Conservation (phyloP, 1,140 invertebrate species). For the Papilio machaon region DNA sequence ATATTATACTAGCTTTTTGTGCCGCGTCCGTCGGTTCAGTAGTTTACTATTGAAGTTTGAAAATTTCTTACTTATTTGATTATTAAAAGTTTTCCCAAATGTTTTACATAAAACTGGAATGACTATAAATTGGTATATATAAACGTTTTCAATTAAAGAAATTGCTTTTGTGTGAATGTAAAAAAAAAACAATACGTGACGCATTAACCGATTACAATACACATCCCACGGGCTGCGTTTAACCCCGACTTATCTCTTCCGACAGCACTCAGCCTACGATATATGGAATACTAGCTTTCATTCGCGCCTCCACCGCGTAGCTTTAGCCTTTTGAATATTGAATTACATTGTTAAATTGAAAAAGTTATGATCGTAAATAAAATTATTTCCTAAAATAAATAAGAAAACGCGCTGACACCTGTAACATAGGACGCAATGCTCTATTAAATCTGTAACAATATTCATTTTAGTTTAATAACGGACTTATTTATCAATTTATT, state of each 20-base stretch:
- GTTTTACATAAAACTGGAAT: not conserved
- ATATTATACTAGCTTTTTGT: not conserved
- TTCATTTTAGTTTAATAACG: too few relatives aligned
- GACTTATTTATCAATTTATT: too few relatives aligned
- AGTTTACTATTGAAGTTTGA: not conserved
- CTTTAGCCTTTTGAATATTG: too few relatives aligned
- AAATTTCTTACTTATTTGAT: not conserved
- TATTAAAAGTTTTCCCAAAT: not conserved
- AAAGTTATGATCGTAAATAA: too few relatives aligned
- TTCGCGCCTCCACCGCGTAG: not conserved
- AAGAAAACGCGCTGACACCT: too few relatives aligned
- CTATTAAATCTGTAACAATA: too few relatives aligned
- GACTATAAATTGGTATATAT: not conserved
- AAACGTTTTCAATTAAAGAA: not conserved
- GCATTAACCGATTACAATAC: slow-evolving; percentile 6
- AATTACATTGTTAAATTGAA: too few relatives aligned
- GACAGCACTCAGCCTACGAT: not conserved
- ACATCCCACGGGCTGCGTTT: not conserved
- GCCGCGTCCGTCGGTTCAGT: not conserved
- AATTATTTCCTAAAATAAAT: too few relatives aligned
- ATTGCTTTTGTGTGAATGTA: not conserved
- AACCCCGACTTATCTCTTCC: slow-evolving; percentile 6
- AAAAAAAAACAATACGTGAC: not conserved
- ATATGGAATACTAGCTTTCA: not conserved
- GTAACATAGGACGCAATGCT: too few relatives aligned